Conservation (phyloP, 2,888 invertebrate species). For the Lypha dubia region DNA sequence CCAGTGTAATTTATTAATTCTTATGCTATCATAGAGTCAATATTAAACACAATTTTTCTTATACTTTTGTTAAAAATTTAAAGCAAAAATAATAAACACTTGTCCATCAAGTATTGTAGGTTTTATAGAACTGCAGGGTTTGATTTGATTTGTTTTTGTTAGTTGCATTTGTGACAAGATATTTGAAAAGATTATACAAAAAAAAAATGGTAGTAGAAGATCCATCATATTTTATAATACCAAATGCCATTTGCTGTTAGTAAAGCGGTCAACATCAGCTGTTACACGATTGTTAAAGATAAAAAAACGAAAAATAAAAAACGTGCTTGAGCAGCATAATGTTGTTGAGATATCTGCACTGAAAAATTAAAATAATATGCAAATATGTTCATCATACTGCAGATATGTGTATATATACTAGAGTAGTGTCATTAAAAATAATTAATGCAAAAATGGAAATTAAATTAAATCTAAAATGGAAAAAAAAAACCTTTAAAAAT, state of each 20-base stretch:
- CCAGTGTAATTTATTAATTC: too few relatives aligned
- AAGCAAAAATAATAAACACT: too few relatives aligned
- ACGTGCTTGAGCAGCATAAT: constrained; percentile 22
- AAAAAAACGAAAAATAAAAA: background rate
- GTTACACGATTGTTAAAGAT: constrained; percentile 24
- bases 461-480: background rate
- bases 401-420: background rate
- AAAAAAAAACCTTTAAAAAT: background rate
- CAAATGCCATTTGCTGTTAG: constrained; percentile 18
- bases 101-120: too few relatives aligned
- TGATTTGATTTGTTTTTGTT: background rate
- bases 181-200: background rate
- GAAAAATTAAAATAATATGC: background rate
- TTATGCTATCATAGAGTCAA: too few relatives aligned
- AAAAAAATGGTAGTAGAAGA: background rate
- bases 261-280: constrained; percentile 58
- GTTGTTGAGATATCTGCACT: background rate
- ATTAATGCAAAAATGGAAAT: constrained; percentile 4
- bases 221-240: constrained; percentile 31
- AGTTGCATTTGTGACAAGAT: background rate
- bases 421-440: background rate
- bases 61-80: too few relatives aligned
- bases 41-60: too few relatives aligned
- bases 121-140: background rate
- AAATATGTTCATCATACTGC: background rate